A percentile compares a stretch with the other conserved stretches of the same genome.
Conservation (phyloP, 2,797 vertebrate species). For the Cyprinodon diabolis region DNA sequence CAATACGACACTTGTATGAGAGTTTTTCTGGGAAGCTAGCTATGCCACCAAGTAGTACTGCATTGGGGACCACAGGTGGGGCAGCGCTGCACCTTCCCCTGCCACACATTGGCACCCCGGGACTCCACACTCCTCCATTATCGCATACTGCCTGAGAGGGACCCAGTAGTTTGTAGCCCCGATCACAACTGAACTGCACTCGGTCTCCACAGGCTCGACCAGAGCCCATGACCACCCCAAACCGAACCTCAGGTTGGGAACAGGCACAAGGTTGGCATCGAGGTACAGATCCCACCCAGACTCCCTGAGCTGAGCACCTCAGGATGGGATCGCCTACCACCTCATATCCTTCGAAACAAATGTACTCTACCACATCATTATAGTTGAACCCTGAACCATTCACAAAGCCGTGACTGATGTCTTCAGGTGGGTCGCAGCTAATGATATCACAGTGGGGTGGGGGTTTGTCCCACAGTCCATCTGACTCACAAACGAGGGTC, state of each 20-base stretch:
- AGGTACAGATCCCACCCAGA: constrained; percentile 87
- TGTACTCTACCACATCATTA: constrained; percentile 85
- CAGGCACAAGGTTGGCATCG: constrained; percentile 88
- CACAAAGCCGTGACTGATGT: constrained; percentile 90
- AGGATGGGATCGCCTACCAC: constrained; percentile 84
- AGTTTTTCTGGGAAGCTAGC: constrained; percentile 81
- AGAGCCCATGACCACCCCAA: constrained; percentile 79
- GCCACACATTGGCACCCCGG: constrained; percentile 87
- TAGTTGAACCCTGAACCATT: constrained; percentile 90
- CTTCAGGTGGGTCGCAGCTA: constrained; percentile 89
- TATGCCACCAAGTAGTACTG: constrained; percentile 85
- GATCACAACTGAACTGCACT: constrained; percentile 84
- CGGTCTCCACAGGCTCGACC: constrained; percentile 85
- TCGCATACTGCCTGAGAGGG: constrained; percentile 86
- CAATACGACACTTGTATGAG: constrained; percentile 87
- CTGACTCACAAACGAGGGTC: constrained; percentile 78
- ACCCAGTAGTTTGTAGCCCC: constrained; percentile 88
- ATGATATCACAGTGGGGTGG: constrained; percentile 84
- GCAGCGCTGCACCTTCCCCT: constrained; percentile 84
- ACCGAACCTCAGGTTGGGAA: constrained; percentile 79
- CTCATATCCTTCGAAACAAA: constrained; percentile 91
- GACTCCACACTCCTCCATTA: constrained; percentile 88
- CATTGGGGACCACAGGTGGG: constrained; percentile 87
- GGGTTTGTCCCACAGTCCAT: constrained; percentile 88
- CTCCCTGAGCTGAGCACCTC: constrained; percentile 86